Conservation (phyloP, 2,113 vertebrate species). For the Leiothrix lutea region DNA sequence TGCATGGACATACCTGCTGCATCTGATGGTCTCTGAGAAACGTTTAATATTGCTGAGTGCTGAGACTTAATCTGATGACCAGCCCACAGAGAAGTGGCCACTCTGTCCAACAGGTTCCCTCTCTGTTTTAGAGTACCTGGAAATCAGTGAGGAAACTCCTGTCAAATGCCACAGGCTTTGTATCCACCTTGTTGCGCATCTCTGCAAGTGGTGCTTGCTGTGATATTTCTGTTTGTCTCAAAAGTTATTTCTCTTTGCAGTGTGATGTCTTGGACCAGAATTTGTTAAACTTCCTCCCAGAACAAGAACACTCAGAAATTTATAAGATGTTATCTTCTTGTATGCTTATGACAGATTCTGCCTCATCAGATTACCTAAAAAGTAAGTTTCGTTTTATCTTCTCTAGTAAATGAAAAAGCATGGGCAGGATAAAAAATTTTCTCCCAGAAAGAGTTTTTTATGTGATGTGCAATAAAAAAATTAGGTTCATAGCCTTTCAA, state of each 20-base stretch:
- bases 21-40: not conserved
- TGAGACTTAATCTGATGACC: not conserved
- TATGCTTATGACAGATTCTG: constrained; percentile 74
- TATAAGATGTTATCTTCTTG: constrained; percentile 83
- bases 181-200: accelerated
- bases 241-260: constrained; percentile 70
- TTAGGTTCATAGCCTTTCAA: constrained; percentile 33
- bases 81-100: accelerated
- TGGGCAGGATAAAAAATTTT: not conserved
- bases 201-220: not conserved
- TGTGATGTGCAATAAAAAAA: not conserved
- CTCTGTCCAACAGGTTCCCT: not conserved
- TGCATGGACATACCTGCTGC: accelerated
- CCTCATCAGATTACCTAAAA: constrained; percentile 76
- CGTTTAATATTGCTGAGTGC: not conserved
- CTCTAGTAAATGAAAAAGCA: not conserved
- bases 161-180: not conserved
- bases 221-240: constrained; percentile 11
- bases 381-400: constrained; percentile 70
- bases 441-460: not conserved
- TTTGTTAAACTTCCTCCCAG: constrained; percentile 84
- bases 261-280: constrained; percentile 85
- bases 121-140: not conserved
- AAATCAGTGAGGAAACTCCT: not conserved
- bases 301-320: constrained; percentile 83